Conservation (phyloP, 2,888 invertebrate species). For the Lasioglossum lativentre region DNA sequence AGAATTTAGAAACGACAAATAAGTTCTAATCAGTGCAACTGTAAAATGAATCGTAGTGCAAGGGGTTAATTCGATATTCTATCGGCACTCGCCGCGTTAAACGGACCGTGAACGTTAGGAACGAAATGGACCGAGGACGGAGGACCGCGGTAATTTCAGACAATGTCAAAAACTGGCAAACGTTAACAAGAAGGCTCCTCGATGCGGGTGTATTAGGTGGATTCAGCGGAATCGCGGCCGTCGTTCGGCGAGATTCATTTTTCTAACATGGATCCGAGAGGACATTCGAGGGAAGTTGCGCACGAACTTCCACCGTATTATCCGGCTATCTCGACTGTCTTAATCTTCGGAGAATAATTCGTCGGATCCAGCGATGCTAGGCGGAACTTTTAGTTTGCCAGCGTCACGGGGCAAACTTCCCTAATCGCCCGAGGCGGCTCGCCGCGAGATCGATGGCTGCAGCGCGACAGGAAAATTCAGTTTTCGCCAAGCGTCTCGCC, state of each 20-base stretch:
- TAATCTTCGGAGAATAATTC: slow-evolving; percentile 36
- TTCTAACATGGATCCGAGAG: not conserved
- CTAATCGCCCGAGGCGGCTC: slow-evolving; percentile 13
- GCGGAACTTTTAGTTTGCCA: slow-evolving; percentile 28
- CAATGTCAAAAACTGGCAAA: not conserved
- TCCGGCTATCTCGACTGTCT: slow-evolving; percentile 10
- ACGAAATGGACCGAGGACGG: too few relatives aligned
- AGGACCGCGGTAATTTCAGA: not conserved
- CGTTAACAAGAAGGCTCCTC: not conserved
- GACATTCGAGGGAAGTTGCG: not conserved
- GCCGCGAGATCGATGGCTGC: slow-evolving; percentile 18
- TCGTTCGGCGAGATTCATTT: not conserved
- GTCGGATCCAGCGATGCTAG: not conserved
- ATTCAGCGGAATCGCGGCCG: not conserved
- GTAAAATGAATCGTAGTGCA: too few relatives aligned
- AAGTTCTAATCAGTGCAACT: too few relatives aligned
- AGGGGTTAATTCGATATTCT: too few relatives aligned
- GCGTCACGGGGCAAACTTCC: slow-evolving; percentile 21
- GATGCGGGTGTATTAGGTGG: not conserved
- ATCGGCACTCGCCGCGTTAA: too few relatives aligned
- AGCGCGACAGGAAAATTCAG: slow-evolving; percentile 24
- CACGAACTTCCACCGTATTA: slow-evolving; percentile 28
- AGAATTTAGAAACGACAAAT: too few relatives aligned
- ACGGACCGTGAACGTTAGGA: too few relatives aligned
- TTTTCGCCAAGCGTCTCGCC: not conserved